Percentiles rank a stretch among this genome's conserved stretches.
Evolutionary conservation across 2,888 invertebrate species (phyloP).

Genomic region (Xiphydria camelus): DNA sequence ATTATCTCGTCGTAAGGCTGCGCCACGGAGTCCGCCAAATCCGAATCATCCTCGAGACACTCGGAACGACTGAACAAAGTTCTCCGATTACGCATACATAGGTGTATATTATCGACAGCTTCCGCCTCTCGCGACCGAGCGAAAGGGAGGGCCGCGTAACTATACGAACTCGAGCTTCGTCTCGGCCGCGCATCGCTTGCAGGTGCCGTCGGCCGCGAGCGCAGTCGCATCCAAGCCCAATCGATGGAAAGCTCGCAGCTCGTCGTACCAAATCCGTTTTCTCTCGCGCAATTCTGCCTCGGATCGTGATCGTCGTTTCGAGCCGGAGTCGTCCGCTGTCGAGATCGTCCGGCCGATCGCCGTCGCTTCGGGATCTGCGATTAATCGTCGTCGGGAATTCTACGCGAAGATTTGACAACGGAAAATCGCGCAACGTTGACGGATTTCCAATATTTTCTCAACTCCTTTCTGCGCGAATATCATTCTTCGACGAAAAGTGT

Average conservation of each 20-base stretch:
- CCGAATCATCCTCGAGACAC: too few relatives aligned
- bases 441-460: too few relatives aligned
- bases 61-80: too few relatives aligned
- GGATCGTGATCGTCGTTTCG: neutral
- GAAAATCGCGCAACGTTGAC: too few relatives aligned
- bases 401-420: too few relatives aligned
- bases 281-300: neutral
- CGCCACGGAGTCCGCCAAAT: conserved; percentile 25
- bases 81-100: too few relatives aligned
- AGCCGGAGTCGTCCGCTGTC: neutral
- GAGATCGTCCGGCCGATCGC: neutral
- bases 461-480: too few relatives aligned
- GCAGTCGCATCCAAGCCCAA: conserved; percentile 35
- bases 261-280: conserved; percentile 27
- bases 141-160: neutral
- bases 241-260: conserved; percentile 27
- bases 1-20: conserved; percentile 31
- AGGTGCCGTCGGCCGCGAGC: conserved; percentile 22
- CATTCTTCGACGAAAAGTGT: too few relatives aligned
- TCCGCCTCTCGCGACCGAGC: neutral
- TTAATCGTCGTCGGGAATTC: too few relatives aligned
- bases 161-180: conserved; percentile 3
- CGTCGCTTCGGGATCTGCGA: too few relatives aligned
- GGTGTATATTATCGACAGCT: too few relatives aligned
- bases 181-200: conserved; percentile 20